These are phyloP conservation scores for Halcyon leucocephala DNA, from an alignment of 2,797 vertebrate genomes.

Conservation along the genomic window DNA sequence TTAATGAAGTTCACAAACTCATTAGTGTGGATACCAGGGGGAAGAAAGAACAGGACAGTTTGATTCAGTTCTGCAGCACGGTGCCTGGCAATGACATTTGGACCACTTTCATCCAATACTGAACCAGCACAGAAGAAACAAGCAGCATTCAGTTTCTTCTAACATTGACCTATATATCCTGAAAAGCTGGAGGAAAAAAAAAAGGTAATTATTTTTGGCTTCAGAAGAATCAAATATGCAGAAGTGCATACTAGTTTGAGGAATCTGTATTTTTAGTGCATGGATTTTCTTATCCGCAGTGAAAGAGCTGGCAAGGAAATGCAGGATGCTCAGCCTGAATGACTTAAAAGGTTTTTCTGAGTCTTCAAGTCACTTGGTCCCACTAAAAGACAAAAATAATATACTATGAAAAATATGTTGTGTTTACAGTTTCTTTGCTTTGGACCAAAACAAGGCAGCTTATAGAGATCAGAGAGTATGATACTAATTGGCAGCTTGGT, in stretches of 20 bases:
- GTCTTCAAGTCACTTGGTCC: not conserved
- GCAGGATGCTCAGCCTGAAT: not conserved
- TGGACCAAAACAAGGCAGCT: not conserved
- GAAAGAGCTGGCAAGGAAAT: not conserved
- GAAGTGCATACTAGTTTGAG: not conserved
- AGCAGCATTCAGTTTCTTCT: not conserved
- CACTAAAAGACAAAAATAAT: constrained; percentile 8
- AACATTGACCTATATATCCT: not conserved
- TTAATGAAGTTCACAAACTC: not conserved
- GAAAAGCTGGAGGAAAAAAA: not conserved
- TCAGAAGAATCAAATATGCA: not conserved
- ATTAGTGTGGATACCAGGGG: not conserved
- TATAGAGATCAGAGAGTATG: not conserved
- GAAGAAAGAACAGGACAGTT: not conserved
- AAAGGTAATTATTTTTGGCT: not conserved
- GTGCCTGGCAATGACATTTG: not conserved
- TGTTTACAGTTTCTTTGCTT: not conserved
- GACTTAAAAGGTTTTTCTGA: constrained; percentile 10
- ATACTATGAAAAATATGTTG: not conserved
- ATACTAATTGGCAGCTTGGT: constrained; percentile 19
- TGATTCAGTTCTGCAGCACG: not conserved
- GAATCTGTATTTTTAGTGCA: not conserved
- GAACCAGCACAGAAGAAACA: accelerated
- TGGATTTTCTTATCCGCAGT: not conserved
- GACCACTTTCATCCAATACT: not conserved